Conservation (phyloP, 2,113 vertebrate genomes). For the Todiramphus chloris region DNA sequence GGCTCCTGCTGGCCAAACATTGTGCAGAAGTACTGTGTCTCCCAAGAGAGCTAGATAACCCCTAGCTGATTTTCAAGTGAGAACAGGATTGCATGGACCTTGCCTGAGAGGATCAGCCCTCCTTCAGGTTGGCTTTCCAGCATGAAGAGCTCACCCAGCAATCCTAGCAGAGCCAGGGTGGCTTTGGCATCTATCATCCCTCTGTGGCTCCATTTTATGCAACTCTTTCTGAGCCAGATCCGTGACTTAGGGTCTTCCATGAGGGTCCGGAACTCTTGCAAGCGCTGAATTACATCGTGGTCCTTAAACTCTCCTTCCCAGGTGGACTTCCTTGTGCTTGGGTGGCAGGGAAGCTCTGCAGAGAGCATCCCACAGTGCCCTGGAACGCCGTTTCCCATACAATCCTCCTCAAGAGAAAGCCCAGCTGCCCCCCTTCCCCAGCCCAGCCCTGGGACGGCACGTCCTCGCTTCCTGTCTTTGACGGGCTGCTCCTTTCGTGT, state of each 20-base stretch:
- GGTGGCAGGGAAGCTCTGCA: neutral
- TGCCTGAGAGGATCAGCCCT: neutral
- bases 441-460: neutral
- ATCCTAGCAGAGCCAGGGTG: neutral
- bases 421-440: neutral
- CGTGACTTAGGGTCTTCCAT: neutral
- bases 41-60: neutral
- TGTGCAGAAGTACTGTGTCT: neutral
- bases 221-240: neutral
- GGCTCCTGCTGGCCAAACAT: neutral
- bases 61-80: neutral
- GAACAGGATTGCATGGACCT: neutral
- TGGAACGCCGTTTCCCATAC: neutral
- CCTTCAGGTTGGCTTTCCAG: neutral
- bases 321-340: neutral
- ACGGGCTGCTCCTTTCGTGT: neutral
- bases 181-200: neutral
- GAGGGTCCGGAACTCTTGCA: neutral
- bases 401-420: neutral
- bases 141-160: neutral
- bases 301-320: neutral
- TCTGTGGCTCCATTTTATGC: neutral
- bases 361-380: neutral
- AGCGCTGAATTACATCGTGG: fast-evolving
- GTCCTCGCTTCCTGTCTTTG: slow-evolving; percentile 46